A percentile compares a stretch with the other conserved stretches of the same genome.
phyloP scores from a whole-genome alignment of 2,113 vertebrate species.

The Gnathonemus echidnorhynchus region DNA sequence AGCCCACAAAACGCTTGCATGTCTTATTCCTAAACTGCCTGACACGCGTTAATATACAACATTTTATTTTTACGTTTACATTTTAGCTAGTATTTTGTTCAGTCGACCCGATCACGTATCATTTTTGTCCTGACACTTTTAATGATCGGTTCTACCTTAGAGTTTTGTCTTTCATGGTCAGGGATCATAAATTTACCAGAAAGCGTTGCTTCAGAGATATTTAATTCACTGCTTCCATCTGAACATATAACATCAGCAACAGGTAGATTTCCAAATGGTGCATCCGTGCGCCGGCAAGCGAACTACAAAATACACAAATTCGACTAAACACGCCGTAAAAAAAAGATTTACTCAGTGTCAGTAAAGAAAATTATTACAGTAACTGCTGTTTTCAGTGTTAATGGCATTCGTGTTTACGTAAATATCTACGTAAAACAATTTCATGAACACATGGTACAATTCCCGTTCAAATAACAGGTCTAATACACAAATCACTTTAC shows the following conservation, averaged over 20 bases:
- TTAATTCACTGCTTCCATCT: neutral
- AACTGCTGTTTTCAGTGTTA: neutral
- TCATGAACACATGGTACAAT: neutral
- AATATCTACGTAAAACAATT: neutral
- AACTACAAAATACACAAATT: neutral
- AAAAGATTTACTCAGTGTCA: neutral
- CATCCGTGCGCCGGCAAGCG: neutral
- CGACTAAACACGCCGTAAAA: neutral
- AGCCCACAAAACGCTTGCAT: neutral
- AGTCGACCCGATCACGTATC: neutral
- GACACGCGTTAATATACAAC: neutral
- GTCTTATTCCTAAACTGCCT: neutral
- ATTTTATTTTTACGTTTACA: neutral
- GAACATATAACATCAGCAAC: neutral
- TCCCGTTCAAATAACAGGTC: neutral
- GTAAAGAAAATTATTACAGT: neutral
- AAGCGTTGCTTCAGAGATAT: neutral
- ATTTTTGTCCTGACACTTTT: neutral
- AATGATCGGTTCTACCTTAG: neutral
- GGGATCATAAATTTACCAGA: neutral
- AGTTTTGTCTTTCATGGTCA: neutral
- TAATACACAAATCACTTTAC: neutral
- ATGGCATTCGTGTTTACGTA: neutral
- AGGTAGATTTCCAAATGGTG: neutral
- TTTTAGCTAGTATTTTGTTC: neutral